Evolutionary conservation across 2,888 invertebrate genomes (phyloP).

Genomic region (Drosophila macrospina): DNA sequence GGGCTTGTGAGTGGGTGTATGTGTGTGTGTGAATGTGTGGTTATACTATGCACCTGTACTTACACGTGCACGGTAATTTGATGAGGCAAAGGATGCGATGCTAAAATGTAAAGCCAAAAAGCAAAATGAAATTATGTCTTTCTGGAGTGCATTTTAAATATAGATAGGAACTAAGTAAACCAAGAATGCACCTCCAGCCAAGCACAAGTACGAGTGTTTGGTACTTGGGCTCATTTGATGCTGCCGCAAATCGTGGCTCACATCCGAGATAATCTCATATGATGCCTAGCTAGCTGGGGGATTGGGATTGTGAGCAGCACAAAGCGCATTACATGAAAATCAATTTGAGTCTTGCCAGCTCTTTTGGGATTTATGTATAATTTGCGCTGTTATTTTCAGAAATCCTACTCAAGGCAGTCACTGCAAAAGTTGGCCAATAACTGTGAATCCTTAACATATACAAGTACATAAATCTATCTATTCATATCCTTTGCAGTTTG

Average conservation of each 20-base stretch:
- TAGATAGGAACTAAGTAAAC: slow-evolving; percentile 55
- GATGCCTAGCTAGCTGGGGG: slow-evolving; percentile 8
- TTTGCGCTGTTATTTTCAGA: slow-evolving; percentile 16
- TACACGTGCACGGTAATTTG: slow-evolving; percentile 72
- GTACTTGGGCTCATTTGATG: slow-evolving; percentile 62
- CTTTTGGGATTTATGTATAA: slow-evolving; percentile 44
- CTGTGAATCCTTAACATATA: slow-evolving; percentile 15
- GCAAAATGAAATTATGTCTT: slow-evolving; percentile 76
- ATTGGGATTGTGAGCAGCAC: slow-evolving; percentile 34
- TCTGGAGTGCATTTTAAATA: slow-evolving; percentile 77
- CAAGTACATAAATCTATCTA: background rate
- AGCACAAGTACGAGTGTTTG: slow-evolving; percentile 12
- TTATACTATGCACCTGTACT: slow-evolving; percentile 60
- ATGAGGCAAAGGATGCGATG: slow-evolving; percentile 62
- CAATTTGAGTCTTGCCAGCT: slow-evolving; percentile 61
- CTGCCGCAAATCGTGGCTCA: slow-evolving; percentile 31
- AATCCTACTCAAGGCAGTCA: slow-evolving; percentile 21
- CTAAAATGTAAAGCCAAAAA: slow-evolving; percentile 56
- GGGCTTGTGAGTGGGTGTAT: background rate
- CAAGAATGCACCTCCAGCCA: slow-evolving; percentile 30
- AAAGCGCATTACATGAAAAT: slow-evolving; percentile 65
- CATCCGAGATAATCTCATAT: slow-evolving; percentile 61
- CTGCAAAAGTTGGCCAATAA: slow-evolving; percentile 46
- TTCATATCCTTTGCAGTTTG: slow-evolving; percentile 89
- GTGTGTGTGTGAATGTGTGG: slow-evolving; percentile 4